Evolutionary conservation across 2,888 invertebrate genomes (phyloP).

Genomic region (Cactoblastis cactorum): DNA sequence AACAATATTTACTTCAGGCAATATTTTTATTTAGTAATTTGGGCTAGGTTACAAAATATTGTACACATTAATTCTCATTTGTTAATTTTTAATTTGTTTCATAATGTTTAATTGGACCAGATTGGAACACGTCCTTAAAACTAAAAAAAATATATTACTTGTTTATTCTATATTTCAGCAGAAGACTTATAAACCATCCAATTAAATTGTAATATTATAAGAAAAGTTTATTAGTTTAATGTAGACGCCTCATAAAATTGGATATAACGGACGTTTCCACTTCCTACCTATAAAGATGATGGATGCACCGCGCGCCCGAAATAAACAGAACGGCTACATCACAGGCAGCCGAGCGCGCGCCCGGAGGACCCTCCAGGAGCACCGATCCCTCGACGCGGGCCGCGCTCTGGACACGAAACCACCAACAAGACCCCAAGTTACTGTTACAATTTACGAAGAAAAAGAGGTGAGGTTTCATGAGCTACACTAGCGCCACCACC

Average conservation of each 20-base stretch:
- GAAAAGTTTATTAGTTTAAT: background rate
- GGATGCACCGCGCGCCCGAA: constrained; percentile 4
- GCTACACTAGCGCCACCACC: no score
- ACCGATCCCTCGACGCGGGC: no score
- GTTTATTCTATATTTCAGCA: background rate
- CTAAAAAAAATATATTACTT: background rate
- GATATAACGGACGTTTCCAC: background rate
- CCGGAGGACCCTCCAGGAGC: no score
- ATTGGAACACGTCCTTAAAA: background rate
- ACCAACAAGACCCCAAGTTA: no score
- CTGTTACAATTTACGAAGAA: no score
- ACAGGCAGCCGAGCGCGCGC: no score
- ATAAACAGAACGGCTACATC: constrained; percentile 1
- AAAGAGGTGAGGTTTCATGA: no score
- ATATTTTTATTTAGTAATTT: background rate
- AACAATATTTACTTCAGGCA: no score
- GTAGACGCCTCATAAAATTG: constrained; percentile 7
- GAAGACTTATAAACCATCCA: background rate
- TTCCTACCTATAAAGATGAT: constrained; percentile 8
- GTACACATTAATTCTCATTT: background rate
- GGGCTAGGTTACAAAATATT: background rate
- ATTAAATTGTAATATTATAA: background rate
- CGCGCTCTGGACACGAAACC: no score
- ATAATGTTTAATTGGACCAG: background rate
- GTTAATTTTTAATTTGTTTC: background rate